phyloP scores from a whole-genome alignment of 2,113 vertebrate species.

The Chaenogobius annularis region DNA sequence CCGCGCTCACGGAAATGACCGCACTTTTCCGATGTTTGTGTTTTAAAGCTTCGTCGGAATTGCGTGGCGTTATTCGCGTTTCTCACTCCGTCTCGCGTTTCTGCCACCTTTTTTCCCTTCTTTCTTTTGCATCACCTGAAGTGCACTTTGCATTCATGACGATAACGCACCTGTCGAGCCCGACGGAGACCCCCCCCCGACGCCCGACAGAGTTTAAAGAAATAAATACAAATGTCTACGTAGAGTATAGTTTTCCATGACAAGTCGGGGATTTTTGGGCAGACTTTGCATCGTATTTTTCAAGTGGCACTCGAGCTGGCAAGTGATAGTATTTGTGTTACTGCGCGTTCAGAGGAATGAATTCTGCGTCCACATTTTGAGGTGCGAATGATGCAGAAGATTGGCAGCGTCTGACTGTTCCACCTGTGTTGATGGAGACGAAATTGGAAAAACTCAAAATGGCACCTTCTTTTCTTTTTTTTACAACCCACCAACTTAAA shows the following conservation, averaged over 20 bases:
- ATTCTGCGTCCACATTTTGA: not conserved
- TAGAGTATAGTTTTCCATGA: not conserved
- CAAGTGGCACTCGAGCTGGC: not conserved
- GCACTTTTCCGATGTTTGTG: slow-evolving; percentile 39
- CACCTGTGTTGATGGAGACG: not conserved
- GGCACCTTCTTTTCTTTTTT: no score
- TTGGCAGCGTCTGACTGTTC: not conserved
- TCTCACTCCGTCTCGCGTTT: not conserved
- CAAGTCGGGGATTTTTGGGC: not conserved
- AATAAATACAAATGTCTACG: not conserved
- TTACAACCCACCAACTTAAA: no score
- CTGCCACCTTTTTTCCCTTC: no score
- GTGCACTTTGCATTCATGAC: not conserved
- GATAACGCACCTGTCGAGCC: not conserved
- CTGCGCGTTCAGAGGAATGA: not conserved
- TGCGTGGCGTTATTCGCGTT: not conserved
- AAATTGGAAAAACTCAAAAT: not conserved
- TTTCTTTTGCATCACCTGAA: slow-evolving; percentile 3
- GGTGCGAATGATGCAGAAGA: not conserved
- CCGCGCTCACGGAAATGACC: slow-evolving; percentile 18
- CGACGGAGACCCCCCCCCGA: not conserved
- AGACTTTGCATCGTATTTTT: slow-evolving; percentile 4
- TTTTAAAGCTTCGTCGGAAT: slow-evolving; percentile 32
- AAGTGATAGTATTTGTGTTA: not conserved
- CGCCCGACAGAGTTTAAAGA: not conserved